Evolutionary conservation across 2,888 invertebrate species (phyloP).

Genomic region (Cyrtodaria siliqua): DNA sequence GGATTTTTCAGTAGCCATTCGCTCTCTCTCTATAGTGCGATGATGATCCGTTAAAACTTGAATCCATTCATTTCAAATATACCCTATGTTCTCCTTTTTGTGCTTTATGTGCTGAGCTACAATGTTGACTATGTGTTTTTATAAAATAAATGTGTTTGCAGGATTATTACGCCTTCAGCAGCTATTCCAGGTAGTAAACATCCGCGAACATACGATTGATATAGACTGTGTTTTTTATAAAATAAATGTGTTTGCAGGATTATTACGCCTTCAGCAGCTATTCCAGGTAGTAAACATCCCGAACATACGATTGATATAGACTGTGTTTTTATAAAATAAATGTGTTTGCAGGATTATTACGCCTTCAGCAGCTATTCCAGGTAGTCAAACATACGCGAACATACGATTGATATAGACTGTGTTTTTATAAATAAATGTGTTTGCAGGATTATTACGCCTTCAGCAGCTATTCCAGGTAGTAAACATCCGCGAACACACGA

Average conservation of each 20-base stretch:
- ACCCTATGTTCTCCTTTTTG: too few relatives aligned
- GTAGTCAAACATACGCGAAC: constrained; percentile 70
- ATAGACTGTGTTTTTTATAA: too few relatives aligned
- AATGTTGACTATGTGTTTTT: too few relatives aligned
- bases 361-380: constrained; percentile 78
- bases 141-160: too few relatives aligned
- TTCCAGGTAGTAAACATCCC: constrained; percentile 73
- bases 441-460: constrained; percentile 75
- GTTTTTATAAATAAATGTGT: too few relatives aligned
- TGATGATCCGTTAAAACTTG: too few relatives aligned
- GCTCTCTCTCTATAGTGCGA: too few relatives aligned
- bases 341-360: constrained; percentile 71
- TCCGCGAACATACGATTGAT: constrained; percentile 66
- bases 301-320: constrained; percentile 71
- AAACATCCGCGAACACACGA: constrained; percentile 64
- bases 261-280: constrained; percentile 77
- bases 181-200: constrained; percentile 75
- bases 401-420: constrained; percentile 71
- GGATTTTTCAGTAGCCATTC: too few relatives aligned
- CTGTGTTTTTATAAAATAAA: too few relatives aligned
- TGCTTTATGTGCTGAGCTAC: too few relatives aligned
- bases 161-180: constrained; percentile 78
- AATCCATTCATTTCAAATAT: too few relatives aligned
- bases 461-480: constrained; percentile 77
- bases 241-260: constrained; percentile 68